Percentiles rank a stretch among this genome's conserved stretches.
These are phyloP conservation scores for Saccostrea echinata DNA, from an alignment of 1,140 invertebrate species.

Conservation along the genomic window DNA sequence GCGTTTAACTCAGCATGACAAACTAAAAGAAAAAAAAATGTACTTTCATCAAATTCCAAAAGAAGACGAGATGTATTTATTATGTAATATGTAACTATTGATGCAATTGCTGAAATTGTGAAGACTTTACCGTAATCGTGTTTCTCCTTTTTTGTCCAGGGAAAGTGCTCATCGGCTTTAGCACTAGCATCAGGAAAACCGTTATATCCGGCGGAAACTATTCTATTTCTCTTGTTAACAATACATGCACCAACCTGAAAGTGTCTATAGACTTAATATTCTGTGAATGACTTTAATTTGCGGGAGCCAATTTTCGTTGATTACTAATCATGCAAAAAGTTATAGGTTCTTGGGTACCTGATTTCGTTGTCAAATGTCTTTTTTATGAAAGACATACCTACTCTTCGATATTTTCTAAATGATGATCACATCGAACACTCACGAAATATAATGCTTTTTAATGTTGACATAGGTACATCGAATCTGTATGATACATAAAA, in stretches of 20 bases:
- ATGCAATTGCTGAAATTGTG: not conserved
- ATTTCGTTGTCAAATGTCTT: no score
- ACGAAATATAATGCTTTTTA: no score
- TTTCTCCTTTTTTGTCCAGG: not conserved
- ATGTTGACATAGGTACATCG: no score
- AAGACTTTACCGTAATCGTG: not conserved
- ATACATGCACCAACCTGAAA: not conserved
- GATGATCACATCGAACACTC: no score
- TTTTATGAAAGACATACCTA: no score
- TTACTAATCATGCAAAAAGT: not conserved
- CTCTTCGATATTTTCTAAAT: no score
- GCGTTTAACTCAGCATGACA: constrained; percentile 98
- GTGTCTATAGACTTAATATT: not conserved
- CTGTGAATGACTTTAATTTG: not conserved
- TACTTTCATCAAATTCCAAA: not conserved
- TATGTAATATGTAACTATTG: no score
- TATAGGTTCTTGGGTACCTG: no score
- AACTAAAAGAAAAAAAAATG: constrained; percentile 82
- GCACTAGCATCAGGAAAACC: not conserved
- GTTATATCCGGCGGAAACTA: not conserved
- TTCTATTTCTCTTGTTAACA: not conserved
- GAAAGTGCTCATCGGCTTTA: not conserved
- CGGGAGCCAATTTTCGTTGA: not conserved
- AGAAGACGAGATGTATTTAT: no score
- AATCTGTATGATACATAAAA: no score